Conservation (phyloP, 2,113 vertebrate genomes). For the Albula goreensis region DNA sequence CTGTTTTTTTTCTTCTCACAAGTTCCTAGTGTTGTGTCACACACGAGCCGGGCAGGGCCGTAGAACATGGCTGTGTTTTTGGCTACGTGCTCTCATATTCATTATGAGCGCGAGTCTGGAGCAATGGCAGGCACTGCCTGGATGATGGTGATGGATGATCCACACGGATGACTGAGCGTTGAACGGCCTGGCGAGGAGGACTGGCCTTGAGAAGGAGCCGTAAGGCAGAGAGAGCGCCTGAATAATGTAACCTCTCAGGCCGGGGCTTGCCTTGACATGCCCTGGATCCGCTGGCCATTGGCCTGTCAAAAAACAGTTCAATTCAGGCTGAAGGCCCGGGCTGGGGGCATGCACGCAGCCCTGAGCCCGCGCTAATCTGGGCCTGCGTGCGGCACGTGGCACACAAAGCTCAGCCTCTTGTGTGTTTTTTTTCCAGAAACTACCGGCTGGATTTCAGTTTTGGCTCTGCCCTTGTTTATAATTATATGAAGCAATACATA, state of each 20-base stretch:
- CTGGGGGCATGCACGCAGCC: neutral
- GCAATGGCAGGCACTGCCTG: neutral
- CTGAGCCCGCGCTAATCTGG: neutral
- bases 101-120: constrained; percentile 16
- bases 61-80: constrained; percentile 14
- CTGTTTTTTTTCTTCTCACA: neutral
- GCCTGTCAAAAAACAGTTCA: neutral
- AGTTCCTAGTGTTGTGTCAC: neutral
- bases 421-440: neutral
- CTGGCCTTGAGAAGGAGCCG: constrained; percentile 54
- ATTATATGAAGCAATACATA: neutral
- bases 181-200: constrained; percentile 54
- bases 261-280: constrained; percentile 4
- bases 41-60: neutral
- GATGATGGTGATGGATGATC: constrained; percentile 68
- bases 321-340: neutral
- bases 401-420: neutral
- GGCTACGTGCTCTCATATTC: constrained; percentile 24
- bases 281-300: neutral
- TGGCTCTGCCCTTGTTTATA: neutral
- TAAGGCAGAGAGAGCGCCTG: constrained; percentile 11
- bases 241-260: constrained; percentile 2
- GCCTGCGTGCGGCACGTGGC: neutral
- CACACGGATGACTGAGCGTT: constrained; percentile 61
- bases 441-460: neutral